These are phyloP conservation scores for Timema cristinae DNA, from an alignment of 2,888 invertebrate species.

Conservation along the genomic window DNA sequence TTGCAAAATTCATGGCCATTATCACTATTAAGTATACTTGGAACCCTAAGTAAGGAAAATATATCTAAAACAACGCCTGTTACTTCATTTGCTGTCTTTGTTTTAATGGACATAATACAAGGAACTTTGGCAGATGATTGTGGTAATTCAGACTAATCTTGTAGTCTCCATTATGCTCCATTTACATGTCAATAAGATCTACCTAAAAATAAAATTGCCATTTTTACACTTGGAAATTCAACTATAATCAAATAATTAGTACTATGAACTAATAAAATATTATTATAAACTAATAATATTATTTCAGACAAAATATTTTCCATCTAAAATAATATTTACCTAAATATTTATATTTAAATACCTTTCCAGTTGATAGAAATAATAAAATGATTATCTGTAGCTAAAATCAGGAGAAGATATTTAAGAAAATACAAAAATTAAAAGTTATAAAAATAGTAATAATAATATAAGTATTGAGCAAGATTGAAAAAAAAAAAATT, in stretches of 20 bases:
- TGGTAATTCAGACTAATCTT: background rate
- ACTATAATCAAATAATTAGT: background rate
- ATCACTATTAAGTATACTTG: too few species aligned
- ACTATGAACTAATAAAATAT: too few species aligned
- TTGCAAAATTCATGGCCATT: too few species aligned
- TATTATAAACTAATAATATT: too few species aligned
- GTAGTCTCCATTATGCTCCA: background rate
- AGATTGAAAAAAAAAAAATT: background rate
- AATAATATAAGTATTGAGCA: background rate
- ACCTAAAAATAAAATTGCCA: background rate
- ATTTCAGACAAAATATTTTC: too few species aligned
- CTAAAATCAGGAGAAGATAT: background rate
- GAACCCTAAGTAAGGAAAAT: too few species aligned
- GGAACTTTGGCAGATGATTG: background rate
- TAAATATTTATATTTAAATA: too few species aligned
- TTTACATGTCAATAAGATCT: background rate
- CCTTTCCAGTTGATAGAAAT: too few species aligned
- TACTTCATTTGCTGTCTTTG: background rate
- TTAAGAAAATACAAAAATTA: background rate
- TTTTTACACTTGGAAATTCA: background rate
- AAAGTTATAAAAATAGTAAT: background rate
- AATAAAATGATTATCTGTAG: background rate
- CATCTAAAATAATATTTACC: too few species aligned
- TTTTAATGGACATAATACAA: background rate
- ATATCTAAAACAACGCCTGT: too few species aligned